Conservation (phyloP, 1,140 invertebrate species). For the Neoseiulus cucumeris region DNA sequence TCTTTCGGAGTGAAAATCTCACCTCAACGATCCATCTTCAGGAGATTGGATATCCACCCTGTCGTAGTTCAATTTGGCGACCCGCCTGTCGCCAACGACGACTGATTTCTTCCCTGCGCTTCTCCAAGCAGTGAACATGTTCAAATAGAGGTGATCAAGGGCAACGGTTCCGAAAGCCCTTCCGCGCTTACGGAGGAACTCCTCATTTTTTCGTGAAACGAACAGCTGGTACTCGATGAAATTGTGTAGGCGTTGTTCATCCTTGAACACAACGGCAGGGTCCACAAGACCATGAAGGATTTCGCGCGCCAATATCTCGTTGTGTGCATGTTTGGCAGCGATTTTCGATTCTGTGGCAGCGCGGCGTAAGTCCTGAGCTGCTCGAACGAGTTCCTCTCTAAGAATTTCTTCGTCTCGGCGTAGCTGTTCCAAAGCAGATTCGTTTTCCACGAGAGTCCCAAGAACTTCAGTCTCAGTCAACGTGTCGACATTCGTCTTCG, state of each 20-base stretch:
- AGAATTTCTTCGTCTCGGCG: not conserved
- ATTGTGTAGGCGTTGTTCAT: not conserved
- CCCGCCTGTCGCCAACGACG: not conserved
- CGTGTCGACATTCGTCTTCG: not conserved
- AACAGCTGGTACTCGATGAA: not conserved
- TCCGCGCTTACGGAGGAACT: not conserved
- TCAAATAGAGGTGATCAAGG: not conserved
- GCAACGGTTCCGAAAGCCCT: not conserved
- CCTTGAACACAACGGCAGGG: not conserved
- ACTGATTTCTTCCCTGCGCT: not conserved
- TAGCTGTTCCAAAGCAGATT: not conserved
- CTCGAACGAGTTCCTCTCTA: not conserved
- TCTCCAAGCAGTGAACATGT: conserved; percentile 3
- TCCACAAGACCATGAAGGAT: not conserved
- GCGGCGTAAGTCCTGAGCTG: not conserved
- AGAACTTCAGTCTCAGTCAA: not conserved
- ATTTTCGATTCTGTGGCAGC: not conserved
- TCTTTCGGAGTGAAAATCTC: too few relatives aligned
- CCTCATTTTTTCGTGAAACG: not conserved
- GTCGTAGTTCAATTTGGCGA: not conserved
- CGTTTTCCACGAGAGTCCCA: not conserved
- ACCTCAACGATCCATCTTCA: not conserved
- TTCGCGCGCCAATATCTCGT: not conserved
- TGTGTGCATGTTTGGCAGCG: not conserved
- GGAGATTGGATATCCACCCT: not conserved